A percentile compares a stretch with the other conserved stretches of the same genome.
Evolutionary conservation across 1,140 invertebrate genomes (phyloP).

Genomic region (Drosophila bifasciata): DNA sequence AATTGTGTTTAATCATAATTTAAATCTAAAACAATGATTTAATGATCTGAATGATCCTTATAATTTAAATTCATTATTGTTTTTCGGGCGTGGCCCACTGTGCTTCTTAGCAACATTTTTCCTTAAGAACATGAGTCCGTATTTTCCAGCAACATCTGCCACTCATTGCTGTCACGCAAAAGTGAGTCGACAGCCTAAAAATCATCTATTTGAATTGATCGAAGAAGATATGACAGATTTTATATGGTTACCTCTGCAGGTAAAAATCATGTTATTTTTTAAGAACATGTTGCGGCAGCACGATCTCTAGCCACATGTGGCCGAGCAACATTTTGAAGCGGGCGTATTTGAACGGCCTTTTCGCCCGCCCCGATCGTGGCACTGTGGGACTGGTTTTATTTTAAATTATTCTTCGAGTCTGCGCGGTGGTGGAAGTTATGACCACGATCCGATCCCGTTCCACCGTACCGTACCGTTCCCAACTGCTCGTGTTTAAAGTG

Average conservation of each 20-base stretch:
- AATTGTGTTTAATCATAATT: too few relatives aligned
- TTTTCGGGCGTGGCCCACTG: background rate
- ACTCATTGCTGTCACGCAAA: too few relatives aligned
- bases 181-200: too few relatives aligned
- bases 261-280: too few relatives aligned
- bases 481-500: constrained; percentile 61
- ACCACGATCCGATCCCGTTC: constrained; percentile 14
- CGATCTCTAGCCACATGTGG: too few relatives aligned
- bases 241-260: too few relatives aligned
- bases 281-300: too few relatives aligned
- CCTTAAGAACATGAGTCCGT: background rate
- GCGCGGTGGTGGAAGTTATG: constrained; percentile 65
- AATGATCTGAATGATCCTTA: too few relatives aligned
- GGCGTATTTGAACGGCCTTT: constrained; percentile 14
- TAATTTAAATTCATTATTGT: too few relatives aligned
- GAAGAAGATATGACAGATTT: too few relatives aligned
- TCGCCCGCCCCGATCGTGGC: constrained; percentile 9
- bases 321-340: background rate
- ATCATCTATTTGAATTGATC: too few relatives aligned
- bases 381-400: constrained; percentile 22
- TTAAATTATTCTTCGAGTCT: constrained; percentile 70
- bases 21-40: too few relatives aligned
- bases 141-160: constrained; percentile 12
- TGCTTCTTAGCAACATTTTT: constrained; percentile 15
- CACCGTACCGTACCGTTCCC: background rate